Base-by-base conservation (phyloP, 2,888 invertebrate genomes). In the Portevinia maculata region DNA sequence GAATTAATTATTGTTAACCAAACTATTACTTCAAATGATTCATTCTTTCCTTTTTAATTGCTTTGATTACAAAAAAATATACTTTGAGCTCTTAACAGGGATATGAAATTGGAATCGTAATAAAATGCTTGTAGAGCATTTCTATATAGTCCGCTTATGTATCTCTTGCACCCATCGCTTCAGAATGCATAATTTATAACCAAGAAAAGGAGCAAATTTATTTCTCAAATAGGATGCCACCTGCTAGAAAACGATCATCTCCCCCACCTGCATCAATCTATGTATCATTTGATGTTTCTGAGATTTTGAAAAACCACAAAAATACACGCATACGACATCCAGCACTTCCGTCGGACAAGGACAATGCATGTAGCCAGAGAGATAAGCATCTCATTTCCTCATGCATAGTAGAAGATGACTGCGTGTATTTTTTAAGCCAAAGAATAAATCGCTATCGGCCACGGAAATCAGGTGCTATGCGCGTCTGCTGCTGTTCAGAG, bases 391-490 rank as follows among this genome's bases (percentile, higher is more conserved):
- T 83, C 55, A 67, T 83, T 83, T 83, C 83, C 83, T 83, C 62
- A 73, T 67, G 34, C 24, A 39, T 11, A 7, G 39, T 4, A n/a
- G n/a, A 5, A 24, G 37, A 24, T 32, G 46, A 41, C 15, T 59
- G 3, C 39, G 32, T 75, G 57, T 64, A 64, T 75, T 32, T 76
- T 30, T 83, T 46, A 55, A 28, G 39, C 8, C 17, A 37, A 44
- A 76, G 60, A 79, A 67, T 78, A 78, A 83, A 83, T 83, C 48
- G 83, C 78, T 83, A 83, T 83, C 83, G 53, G 60, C 83, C 78
- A 78, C 67, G 71, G 71, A 83, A 78, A 83, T 83, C 83, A 83
- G 83, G 83, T 83, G 83, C 67, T 75, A 75, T n/a, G 81, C 70
- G 53, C 64, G 32, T 55, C 70, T 59, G 65, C 62, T 62, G 64